Evolutionary conservation across 2,113 vertebrate genomes (phyloP).

Genomic region (Bos taurus): DNA sequence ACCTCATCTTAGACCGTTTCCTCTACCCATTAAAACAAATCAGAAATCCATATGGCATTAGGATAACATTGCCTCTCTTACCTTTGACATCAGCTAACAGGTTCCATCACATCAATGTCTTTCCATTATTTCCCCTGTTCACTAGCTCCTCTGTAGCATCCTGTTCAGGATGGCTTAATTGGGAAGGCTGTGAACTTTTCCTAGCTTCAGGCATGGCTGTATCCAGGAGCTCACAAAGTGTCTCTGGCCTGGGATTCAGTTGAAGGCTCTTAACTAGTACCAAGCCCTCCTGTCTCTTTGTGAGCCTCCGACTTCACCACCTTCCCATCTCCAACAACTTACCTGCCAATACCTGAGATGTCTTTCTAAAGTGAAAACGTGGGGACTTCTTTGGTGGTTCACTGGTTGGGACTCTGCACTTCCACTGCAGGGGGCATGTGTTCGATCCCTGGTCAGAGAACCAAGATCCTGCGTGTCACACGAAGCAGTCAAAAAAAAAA

Average conservation of each 20-base stretch:
- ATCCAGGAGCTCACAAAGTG: not conserved
- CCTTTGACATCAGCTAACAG: not conserved
- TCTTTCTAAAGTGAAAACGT: not conserved
- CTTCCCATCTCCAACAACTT: not conserved
- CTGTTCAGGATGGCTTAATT: not conserved
- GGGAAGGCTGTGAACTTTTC: not conserved
- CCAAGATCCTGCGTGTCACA: not conserved
- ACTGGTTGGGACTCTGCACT: not conserved
- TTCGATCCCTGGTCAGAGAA: not conserved
- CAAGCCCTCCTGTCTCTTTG: not conserved
- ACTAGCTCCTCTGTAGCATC: not conserved
- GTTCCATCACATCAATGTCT: not conserved
- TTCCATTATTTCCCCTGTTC: not conserved
- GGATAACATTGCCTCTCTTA: not conserved
- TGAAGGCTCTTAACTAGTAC: not conserved
- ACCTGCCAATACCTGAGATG: not conserved
- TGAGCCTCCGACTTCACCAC: not conserved
- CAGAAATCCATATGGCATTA: not conserved
- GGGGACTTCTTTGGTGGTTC: not conserved
- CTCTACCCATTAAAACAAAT: not conserved
- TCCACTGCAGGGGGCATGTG: not conserved
- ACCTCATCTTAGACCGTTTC: not conserved
- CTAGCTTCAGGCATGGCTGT: not conserved
- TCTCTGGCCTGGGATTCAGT: not conserved
- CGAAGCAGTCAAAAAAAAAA: not conserved